Conservation (phyloP, 2,888 invertebrate genomes). For the Watsonalla binaria region DNA sequence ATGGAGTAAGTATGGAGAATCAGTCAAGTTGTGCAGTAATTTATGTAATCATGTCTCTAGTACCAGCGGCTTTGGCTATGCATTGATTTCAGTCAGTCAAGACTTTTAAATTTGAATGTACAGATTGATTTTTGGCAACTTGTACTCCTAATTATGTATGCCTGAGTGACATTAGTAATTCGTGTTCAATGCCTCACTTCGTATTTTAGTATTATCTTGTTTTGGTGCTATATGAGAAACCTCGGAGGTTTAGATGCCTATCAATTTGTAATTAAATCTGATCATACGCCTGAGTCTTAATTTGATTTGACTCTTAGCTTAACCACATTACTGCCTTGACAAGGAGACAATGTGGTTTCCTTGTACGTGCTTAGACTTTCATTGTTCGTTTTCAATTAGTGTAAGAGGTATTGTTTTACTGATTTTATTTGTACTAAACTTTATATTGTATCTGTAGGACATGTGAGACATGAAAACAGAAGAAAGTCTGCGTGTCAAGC, state of each 20-base stretch:
- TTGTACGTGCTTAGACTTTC: neutral
- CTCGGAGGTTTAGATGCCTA: neutral
- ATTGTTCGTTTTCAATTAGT: neutral
- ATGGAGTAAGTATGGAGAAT: too few species aligned
- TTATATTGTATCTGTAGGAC: neutral
- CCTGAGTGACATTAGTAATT: too few species aligned
- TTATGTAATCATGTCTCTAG: too few species aligned
- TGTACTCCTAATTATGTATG: too few species aligned
- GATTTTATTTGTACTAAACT: neutral
- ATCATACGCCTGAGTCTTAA: slow-evolving; percentile 7
- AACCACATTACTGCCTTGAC: neutral
- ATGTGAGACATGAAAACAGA: too few species aligned
- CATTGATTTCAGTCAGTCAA: too few species aligned
- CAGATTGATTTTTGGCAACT: too few species aligned
- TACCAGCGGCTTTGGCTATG: too few species aligned
- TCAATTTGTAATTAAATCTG: neutral
- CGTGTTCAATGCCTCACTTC: neutral
- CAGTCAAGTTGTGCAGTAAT: too few species aligned
- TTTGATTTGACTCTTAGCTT: neutral
- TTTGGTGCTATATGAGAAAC: neutral
- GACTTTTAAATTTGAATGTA: too few species aligned
- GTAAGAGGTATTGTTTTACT: neutral
- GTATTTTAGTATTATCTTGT: neutral
- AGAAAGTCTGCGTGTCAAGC: too few species aligned
- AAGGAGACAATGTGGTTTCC: neutral